These are phyloP conservation scores for Eupithecia centaureata DNA, from an alignment of 2,888 invertebrate genomes.

Conservation along the genomic window DNA sequence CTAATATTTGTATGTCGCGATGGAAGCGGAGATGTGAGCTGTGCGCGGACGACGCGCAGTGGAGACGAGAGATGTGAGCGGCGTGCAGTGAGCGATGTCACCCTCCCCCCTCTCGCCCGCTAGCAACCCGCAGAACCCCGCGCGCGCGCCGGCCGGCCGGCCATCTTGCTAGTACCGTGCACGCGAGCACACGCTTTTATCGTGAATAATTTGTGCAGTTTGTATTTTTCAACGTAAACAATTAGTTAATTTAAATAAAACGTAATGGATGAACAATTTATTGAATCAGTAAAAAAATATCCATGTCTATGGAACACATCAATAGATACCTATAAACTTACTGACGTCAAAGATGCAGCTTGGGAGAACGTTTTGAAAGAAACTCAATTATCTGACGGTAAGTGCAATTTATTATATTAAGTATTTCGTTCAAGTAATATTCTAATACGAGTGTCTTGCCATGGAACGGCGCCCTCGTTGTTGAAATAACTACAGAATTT, in stretches of 20 bases:
- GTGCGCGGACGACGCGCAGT: too few species aligned
- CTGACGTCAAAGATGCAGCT: conserved; percentile 32
- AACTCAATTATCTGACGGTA: conserved; percentile 37
- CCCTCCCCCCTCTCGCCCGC: conserved; percentile 34
- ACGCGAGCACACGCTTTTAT: conserved; percentile 37
- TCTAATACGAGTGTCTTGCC: conserved; percentile 28
- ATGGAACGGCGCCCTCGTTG: conserved; percentile 23
- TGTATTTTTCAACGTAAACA: conserved; percentile 38
- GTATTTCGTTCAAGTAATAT: conserved; percentile 32
- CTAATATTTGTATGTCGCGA: too few species aligned
- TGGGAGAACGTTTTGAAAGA: conserved; percentile 40
- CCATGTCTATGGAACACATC: too few species aligned
- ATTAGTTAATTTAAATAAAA: conserved; percentile 31
- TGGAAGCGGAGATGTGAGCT: too few species aligned
- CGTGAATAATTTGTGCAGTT: conserved; percentile 37
- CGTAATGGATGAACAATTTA: conserved; percentile 42
- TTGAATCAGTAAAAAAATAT: conserved; percentile 43
- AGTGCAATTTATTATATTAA: conserved; percentile 33
- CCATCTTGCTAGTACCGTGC: conserved; percentile 35
- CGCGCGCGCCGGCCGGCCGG: conserved; percentile 29
- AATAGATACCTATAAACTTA: conserved; percentile 38
- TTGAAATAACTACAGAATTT: conserved; percentile 23
- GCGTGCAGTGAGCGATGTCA: conserved; percentile 31
- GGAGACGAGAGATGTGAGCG: too few species aligned
- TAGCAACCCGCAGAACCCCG: conserved; percentile 34